These are phyloP conservation scores for Poecilobothrus nobilitatus DNA, from an alignment of 2,888 invertebrate species.

Conservation along the genomic window DNA sequence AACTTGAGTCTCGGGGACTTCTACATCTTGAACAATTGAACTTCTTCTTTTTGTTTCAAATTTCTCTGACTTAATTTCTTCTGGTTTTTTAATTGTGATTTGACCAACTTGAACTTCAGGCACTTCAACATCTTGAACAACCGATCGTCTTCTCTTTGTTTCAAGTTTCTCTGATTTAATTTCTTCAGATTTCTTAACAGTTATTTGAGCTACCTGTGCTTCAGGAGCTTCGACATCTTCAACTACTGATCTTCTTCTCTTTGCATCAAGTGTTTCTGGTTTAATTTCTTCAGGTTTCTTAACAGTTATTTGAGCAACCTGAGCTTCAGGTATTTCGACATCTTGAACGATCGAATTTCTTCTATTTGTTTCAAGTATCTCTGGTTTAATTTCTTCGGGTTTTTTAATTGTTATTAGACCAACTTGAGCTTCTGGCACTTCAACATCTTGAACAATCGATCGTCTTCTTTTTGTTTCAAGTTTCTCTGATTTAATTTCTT, in stretches of 20 bases:
- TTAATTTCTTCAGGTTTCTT: conserved; percentile 10
- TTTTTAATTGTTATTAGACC: too few species aligned
- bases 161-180: not conserved
- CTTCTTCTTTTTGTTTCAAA: conserved; percentile 13
- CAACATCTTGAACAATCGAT: too few species aligned
- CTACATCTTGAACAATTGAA: conserved; percentile 13
- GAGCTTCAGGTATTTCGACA: not conserved
- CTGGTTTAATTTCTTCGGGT: too few species aligned
- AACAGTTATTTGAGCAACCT: not conserved
- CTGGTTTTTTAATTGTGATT: conserved; percentile 15
- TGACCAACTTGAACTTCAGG: conserved; percentile 8
- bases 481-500: too few species aligned
- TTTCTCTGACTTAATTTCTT: conserved; percentile 2
- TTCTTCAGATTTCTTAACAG: not conserved
- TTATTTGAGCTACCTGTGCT: not conserved
- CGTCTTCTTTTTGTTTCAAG: too few species aligned
- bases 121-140: conserved; percentile 13
- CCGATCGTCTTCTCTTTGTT: not conserved
- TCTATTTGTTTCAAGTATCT: too few species aligned
- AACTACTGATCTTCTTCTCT: not conserved
- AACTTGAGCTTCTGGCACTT: too few species aligned
- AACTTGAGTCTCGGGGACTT: conserved; percentile 11
- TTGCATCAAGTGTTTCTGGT: not conserved
- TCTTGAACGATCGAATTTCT: too few species aligned
- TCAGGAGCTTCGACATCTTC: not conserved